Evolutionary conservation across 2,797 vertebrate genomes (phyloP), one percentile per base, ranked within the genome.

Genomic region (Acrossocheilus fasciatus): DNA sequence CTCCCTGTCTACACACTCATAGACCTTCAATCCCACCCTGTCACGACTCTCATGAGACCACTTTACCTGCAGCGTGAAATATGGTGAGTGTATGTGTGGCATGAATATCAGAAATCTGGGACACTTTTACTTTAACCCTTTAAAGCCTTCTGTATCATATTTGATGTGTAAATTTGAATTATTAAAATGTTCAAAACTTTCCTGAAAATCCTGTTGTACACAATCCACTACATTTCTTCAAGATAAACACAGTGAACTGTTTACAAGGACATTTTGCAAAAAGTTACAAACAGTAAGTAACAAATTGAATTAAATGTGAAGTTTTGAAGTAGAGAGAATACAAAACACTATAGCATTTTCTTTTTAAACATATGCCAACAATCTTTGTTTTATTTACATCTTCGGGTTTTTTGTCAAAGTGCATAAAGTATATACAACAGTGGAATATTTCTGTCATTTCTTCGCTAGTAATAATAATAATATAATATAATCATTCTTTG

Each of bases 1-100:
- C 93, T 94, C 91, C 92, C 91, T 93, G 93, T 96, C 92, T 90
- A 87, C 94, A 94, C 93, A 94, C 94, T 95, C 93, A 91, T 92
- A 92, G 91, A 87, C 82, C 89, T 95, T 95, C 91, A 94, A 95
- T 95, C 89, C 87, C 89, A 86, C 88, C 92, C 93, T 70, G 72
- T 90, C 91, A 93, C 92, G 92, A 92, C 90, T 93, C 94, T 93
- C 94, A 47, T 85, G 93, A 92, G 94, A 87, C 93, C 88, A 87
- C 85, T 94, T 92, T 90, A 91, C 90, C 89, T 93, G 91, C 91
- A 75, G 59, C 23, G 39, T 47, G 72, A 70, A 23, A 70, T 82
- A 80, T 81, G 64, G 52, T 8, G 52, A 50, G 43, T 23, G 59
- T 47, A 59, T 76, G 80, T 77, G 34, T 26, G 47, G 20, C 79